Evolutionary conservation across 2,888 invertebrate genomes (phyloP).

Genomic region (Heptascelio sp.): DNA sequence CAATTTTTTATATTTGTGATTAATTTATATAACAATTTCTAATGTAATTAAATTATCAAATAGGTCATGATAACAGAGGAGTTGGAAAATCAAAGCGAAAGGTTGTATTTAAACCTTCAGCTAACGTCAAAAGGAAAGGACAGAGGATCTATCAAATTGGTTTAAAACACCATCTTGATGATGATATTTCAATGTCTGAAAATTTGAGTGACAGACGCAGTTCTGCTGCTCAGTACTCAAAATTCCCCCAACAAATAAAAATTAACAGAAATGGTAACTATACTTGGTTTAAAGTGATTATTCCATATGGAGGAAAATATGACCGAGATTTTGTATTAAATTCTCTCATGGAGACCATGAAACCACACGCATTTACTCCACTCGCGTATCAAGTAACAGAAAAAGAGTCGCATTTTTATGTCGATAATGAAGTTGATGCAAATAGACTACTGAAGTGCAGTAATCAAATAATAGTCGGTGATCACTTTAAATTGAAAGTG

Average conservation of each 20-base stretch:
- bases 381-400: constrained; percentile 85
- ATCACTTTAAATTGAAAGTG: constrained; percentile 90
- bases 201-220: constrained; percentile 77
- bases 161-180: constrained; percentile 75
- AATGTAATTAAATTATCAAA: no score
- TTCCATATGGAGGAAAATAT: constrained; percentile 48
- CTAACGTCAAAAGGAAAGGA: not conserved
- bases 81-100: constrained; percentile 19
- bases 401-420: constrained; percentile 91
- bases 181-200: constrained; percentile 79
- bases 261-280: not conserved
- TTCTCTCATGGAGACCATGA: not conserved
- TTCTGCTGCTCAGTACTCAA: constrained; percentile 73
- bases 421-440: constrained; percentile 92
- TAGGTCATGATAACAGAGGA: constrained; percentile 39
- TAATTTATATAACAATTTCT: no score
- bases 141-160: constrained; percentile 20
- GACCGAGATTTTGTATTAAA: constrained; percentile 28
- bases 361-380: constrained; percentile 15
- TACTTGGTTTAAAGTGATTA: constrained; percentile 40
- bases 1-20: no score
- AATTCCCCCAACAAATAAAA: constrained; percentile 26
- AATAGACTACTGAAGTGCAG: constrained; percentile 89
- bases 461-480: constrained; percentile 90
- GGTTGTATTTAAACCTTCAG: constrained; percentile 32